phyloP scores from a whole-genome alignment of 1,140 invertebrate species.

The Palaemon carinicauda region DNA sequence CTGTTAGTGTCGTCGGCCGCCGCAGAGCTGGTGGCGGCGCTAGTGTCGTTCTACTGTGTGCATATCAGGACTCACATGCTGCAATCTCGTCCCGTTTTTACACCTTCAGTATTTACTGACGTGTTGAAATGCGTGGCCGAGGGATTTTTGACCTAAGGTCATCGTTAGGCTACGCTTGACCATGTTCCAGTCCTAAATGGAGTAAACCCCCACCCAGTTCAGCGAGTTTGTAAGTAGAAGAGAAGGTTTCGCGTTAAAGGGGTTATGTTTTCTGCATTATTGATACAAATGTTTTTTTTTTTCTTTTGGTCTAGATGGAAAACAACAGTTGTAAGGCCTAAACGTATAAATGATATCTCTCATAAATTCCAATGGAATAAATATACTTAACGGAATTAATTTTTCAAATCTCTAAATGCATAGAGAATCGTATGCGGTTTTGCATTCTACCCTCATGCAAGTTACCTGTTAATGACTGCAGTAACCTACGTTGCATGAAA shows the following conservation, averaged over 20 bases:
- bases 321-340: too few species aligned
- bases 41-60: constrained; percentile 18
- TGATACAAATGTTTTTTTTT: neutral
- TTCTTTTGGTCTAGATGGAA: too few species aligned
- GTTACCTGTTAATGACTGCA: too few species aligned
- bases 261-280: constrained; percentile 19
- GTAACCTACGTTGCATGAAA: too few species aligned
- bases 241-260: neutral
- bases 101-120: neutral
- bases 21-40: constrained; percentile 1
- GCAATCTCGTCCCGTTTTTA: constrained; percentile 34
- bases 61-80: constrained; percentile 16
- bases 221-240: neutral
- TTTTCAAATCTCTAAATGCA: too few species aligned
- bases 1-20: neutral
- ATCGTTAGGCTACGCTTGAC: neutral
- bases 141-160: neutral
- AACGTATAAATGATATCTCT: too few species aligned
- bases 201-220: too few species aligned
- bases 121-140: neutral
- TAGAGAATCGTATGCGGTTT: too few species aligned
- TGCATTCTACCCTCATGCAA: neutral
- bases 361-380: too few species aligned
- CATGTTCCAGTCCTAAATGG: neutral
- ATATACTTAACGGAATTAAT: too few species aligned